Percentiles rank a stretch among this genome's conserved stretches.
These are phyloP conservation scores for Adrianichthys oophorus DNA, from an alignment of 2,797 vertebrate genomes.

Conservation along the genomic window DNA sequence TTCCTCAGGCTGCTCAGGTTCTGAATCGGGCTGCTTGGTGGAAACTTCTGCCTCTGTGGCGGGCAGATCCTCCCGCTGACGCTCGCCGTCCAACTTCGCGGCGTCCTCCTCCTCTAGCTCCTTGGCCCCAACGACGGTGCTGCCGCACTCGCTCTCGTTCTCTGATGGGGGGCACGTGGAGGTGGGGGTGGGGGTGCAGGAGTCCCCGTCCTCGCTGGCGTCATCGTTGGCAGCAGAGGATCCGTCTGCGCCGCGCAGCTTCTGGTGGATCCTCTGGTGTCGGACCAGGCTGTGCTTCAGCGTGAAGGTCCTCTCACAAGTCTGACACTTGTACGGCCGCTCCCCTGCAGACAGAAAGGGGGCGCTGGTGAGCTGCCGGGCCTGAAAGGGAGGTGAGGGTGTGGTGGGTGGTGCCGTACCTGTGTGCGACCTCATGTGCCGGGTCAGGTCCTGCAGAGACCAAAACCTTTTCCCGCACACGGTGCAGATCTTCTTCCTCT, in stretches of 20 bases:
- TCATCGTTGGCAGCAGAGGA: constrained; percentile 71
- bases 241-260: constrained; percentile 67
- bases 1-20: neutral
- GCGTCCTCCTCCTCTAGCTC: constrained; percentile 50
- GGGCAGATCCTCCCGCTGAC: neutral
- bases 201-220: constrained; percentile 78
- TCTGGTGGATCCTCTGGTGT: constrained; percentile 95
- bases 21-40: constrained; percentile 2
- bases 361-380: too few relatives aligned
- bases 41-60: neutral
- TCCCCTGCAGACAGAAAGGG: constrained; percentile 79
- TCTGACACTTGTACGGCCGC: constrained; percentile 94
- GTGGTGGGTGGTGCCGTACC: constrained; percentile 67
- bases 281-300: constrained; percentile 97
- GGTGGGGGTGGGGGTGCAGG: constrained; percentile 36
- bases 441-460: constrained; percentile 96
- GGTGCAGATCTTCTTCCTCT: constrained; percentile 95
- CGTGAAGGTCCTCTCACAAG: constrained; percentile 95
- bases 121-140: constrained; percentile 43
- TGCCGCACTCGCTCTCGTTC: constrained; percentile 70
- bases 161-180: constrained; percentile 77
- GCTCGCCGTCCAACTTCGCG: constrained; percentile 18
- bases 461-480: constrained; percentile 96
- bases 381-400: neutral
- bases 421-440: constrained; percentile 98